These are phyloP conservation scores for Phylloscopus trochiloides DNA, from an alignment of 2,113 vertebrate species.

Conservation along the genomic window DNA sequence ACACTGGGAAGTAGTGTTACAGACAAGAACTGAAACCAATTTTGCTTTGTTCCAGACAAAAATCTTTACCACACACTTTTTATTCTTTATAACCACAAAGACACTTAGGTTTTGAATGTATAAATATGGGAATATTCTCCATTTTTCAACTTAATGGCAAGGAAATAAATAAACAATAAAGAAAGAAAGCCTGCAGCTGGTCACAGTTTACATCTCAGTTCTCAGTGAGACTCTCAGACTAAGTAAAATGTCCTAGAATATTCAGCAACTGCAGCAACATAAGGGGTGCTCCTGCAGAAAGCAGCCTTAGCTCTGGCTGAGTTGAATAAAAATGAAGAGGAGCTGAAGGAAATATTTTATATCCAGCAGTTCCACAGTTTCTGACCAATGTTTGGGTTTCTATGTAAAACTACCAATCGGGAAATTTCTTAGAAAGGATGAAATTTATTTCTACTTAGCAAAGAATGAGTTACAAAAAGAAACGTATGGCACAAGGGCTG, in stretches of 20 bases:
- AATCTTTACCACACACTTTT: not conserved
- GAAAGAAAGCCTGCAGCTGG: not conserved
- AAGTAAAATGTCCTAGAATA: not conserved
- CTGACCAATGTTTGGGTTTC: not conserved
- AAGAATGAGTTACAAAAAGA: not conserved
- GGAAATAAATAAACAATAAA: not conserved
- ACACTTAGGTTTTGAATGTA: not conserved
- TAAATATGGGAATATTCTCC: not conserved
- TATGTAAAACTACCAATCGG: not conserved
- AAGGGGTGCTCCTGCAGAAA: not conserved
- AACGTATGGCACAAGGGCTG: not conserved
- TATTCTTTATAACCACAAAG: not conserved
- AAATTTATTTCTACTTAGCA: not conserved
- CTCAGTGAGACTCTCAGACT: rapidly evolving
- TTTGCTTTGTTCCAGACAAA: not conserved
- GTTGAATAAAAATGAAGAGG: not conserved
- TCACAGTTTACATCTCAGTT: not conserved
- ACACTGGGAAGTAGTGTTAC: not conserved
- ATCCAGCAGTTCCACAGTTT: not conserved
- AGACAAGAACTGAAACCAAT: not conserved
- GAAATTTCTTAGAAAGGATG: not conserved
- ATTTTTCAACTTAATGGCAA: not conserved
- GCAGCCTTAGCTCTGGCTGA: not conserved
- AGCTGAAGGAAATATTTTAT: not conserved
- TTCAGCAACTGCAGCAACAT: not conserved